phyloP scores from a whole-genome alignment of 2,797 vertebrate genomes.

The Pseudochirops corinnae region DNA sequence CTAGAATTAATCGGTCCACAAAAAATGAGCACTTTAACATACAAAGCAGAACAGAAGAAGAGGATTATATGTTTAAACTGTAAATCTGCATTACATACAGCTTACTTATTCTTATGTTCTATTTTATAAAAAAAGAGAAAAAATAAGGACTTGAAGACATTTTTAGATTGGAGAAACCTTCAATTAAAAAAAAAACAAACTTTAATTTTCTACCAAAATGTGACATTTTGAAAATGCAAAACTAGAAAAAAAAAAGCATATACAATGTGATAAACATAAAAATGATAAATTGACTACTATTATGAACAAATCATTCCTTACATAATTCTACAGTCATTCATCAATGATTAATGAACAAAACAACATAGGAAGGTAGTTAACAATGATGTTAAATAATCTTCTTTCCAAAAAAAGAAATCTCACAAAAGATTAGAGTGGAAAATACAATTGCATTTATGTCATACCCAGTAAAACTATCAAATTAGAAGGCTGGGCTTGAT shows the following conservation, averaged over 20 bases:
- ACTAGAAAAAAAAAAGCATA: conserved; percentile 18
- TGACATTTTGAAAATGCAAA: background rate
- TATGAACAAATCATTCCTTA: background rate
- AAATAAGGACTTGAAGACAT: background rate
- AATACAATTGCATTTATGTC: conserved; percentile 10
- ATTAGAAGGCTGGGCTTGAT: conserved; percentile 37
- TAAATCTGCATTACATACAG: background rate
- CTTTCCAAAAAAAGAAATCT: conserved; percentile 27
- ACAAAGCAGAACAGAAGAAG: background rate
- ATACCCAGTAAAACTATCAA: background rate
- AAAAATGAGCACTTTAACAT: background rate
- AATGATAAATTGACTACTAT: conserved; percentile 55
- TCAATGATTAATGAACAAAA: background rate
- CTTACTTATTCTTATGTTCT: background rate
- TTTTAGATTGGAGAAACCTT: background rate
- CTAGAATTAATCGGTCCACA: background rate
- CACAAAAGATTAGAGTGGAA: conserved; percentile 13
- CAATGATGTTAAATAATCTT: background rate
- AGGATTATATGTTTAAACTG: background rate
- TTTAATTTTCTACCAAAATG: background rate
- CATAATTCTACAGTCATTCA: background rate
- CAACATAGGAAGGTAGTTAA: conserved; percentile 28
- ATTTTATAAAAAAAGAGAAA: background rate
- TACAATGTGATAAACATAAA: conserved; percentile 17
- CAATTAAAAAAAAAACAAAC: background rate